Evolutionary conservation across 2,888 invertebrate species (phyloP).

Genomic region (Mesorhabditis belari): DNA sequence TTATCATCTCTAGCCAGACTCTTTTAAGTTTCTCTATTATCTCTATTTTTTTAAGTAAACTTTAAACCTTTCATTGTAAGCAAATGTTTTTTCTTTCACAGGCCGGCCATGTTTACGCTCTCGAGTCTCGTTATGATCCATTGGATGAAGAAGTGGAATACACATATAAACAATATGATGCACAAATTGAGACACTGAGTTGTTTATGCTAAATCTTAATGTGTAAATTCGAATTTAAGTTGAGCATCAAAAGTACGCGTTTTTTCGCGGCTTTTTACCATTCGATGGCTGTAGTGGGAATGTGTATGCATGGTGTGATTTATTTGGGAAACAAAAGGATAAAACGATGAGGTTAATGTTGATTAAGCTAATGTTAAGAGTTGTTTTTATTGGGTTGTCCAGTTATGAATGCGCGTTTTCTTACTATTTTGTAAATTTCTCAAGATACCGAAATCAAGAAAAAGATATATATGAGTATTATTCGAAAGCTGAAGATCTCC

Average conservation of each 20-base stretch:
- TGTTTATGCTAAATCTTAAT: too few relatives aligned
- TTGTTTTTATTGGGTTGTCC: too few relatives aligned
- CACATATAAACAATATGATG: background rate
- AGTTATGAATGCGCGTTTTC: too few relatives aligned
- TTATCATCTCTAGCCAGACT: background rate
- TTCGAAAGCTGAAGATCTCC: too few relatives aligned
- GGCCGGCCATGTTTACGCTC: background rate
- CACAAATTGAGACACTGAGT: constrained; percentile 2
- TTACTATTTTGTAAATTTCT: constrained; percentile 2
- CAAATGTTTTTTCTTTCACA: too few relatives aligned
- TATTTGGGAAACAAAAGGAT: background rate
- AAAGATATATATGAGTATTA: too few relatives aligned
- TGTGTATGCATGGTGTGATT: constrained; percentile 17
- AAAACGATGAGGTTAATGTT: background rate
- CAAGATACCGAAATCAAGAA: too few relatives aligned
- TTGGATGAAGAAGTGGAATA: background rate
- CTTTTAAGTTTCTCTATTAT: too few relatives aligned
- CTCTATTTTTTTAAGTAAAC: too few relatives aligned
- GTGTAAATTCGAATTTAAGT: too few relatives aligned
- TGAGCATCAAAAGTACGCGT: constrained; percentile 20
- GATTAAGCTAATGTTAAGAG: too few relatives aligned
- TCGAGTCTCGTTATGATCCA: background rate
- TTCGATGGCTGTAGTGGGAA: constrained; percentile 14
- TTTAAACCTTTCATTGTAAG: constrained; percentile 2
- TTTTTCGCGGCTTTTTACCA: constrained; percentile 22